Evolutionary conservation across 2,888 invertebrate species (phyloP), one percentile per base, ranked within the genome.

Genomic region (Acleris holmiana): DNA sequence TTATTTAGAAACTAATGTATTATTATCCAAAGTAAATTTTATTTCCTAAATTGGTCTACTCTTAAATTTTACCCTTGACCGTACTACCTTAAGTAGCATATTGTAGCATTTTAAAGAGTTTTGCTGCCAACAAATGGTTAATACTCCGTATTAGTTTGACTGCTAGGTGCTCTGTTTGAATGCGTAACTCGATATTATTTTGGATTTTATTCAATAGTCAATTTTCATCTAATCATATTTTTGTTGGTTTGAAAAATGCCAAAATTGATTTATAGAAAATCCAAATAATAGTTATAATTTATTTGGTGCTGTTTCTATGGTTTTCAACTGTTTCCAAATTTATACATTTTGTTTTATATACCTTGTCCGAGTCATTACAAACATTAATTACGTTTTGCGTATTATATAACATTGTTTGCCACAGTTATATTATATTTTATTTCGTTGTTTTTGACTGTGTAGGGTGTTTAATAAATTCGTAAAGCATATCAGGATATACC

Each of bases 291-390:
- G 44, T 51, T 15, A 53, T 59, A 25, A 59, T 48, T 62, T 35
- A 13, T 67, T 71, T 69, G 73, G 73, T 73, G 70, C 71, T 73
- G 71, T 73, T 71, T 70, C 69, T 69, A 71, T 60, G 68, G 54
- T 55, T 58, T 51, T 49, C 50, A 19, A 61, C 41, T 53, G 41
- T 56, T 53, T 51, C 25, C 29, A 61, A 19, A 21, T 35, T 19
- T 15, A 17, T 47, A 35, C 19, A n/a, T 44, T 21, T 63, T 18
- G 29, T 15, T 21, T 50, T 46, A 21, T 10, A 2, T 40, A 40
- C 3, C 41, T 29, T 6, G 17, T 51, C 18, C 6, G 44, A 44
- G 44, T 44, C 17, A 44, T 44, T 17, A n/a, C n/a, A 15, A 44
- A 44, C 17, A 13, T 41, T 41, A 1, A 41, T 35, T 19, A 18